phyloP scores from a whole-genome alignment of 1,140 invertebrate species.

The Schlechtendalia chinensis region DNA sequence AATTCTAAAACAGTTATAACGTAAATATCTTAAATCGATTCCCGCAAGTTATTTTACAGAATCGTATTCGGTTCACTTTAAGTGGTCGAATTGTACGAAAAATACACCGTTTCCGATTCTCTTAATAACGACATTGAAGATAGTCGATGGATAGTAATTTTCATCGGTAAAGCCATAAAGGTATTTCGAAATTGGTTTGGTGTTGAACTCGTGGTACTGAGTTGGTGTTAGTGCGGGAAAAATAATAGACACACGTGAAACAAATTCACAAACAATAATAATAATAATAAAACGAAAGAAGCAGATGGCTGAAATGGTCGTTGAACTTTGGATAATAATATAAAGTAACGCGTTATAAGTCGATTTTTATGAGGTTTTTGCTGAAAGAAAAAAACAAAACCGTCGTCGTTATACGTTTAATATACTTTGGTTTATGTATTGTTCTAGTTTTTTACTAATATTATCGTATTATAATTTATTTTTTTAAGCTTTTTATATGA shows the following conservation, averaged over 20 bases:
- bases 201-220: neutral
- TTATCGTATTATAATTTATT: conserved; percentile 23
- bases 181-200: neutral
- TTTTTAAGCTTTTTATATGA: neutral
- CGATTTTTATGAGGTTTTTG: conserved; percentile 8
- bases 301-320: neutral
- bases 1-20: too few relatives aligned
- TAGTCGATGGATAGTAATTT: too few relatives aligned
- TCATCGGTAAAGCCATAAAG: too few relatives aligned
- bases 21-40: too few relatives aligned
- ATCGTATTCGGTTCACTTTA: too few relatives aligned
- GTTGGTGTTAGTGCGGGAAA: neutral
- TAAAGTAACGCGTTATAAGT: conserved; percentile 6
- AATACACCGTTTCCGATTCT: too few relatives aligned
- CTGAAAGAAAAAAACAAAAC: neutral
- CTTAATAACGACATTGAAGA: too few relatives aligned
- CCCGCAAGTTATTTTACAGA: too few relatives aligned
- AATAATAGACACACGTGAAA: neutral
- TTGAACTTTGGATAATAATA: conserved; percentile 18
- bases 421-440: neutral
- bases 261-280: neutral
- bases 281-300: conserved; percentile 3
- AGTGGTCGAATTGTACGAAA: too few relatives aligned
- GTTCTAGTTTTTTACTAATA: neutral
- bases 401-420: neutral